These are phyloP conservation scores for Bungarus multicinctus DNA, from an alignment of 2,113 vertebrate genomes.

Conservation along the genomic window DNA sequence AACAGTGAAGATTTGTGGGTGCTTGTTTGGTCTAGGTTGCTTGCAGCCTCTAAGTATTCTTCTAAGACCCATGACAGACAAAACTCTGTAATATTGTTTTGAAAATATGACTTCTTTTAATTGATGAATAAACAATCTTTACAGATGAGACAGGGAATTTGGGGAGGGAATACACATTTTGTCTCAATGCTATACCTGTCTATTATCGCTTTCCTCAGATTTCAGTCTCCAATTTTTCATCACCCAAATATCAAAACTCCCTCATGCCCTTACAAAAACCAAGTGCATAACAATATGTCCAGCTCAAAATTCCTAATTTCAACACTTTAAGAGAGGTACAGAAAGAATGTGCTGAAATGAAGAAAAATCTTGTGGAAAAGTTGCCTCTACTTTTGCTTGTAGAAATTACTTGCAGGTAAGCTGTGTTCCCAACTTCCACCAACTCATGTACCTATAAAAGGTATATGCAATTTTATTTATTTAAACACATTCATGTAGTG, in stretches of 20 bases:
- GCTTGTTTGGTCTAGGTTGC: conserved; percentile 8
- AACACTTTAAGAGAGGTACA: background rate
- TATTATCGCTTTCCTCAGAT: background rate
- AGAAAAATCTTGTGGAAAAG: background rate
- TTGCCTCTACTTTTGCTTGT: background rate
- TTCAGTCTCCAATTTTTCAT: background rate
- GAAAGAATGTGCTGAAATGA: background rate
- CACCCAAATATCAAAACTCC: background rate
- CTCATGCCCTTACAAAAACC: background rate
- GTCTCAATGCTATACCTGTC: background rate
- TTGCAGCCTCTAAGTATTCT: background rate
- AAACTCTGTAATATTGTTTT: background rate
- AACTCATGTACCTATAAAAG: background rate
- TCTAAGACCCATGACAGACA: background rate
- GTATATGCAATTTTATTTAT: background rate
- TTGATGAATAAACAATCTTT: background rate
- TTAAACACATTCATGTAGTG: background rate
- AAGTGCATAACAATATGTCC: background rate
- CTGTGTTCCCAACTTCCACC: background rate
- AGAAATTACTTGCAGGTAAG: background rate
- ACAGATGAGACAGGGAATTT: background rate
- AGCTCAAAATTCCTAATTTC: background rate
- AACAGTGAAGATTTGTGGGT: conserved; percentile 10
- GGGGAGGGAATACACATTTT: background rate
- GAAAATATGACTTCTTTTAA: background rate